Base-by-base conservation (phyloP, 2,113 vertebrate genomes). In the Coracopsis vasa region DNA sequence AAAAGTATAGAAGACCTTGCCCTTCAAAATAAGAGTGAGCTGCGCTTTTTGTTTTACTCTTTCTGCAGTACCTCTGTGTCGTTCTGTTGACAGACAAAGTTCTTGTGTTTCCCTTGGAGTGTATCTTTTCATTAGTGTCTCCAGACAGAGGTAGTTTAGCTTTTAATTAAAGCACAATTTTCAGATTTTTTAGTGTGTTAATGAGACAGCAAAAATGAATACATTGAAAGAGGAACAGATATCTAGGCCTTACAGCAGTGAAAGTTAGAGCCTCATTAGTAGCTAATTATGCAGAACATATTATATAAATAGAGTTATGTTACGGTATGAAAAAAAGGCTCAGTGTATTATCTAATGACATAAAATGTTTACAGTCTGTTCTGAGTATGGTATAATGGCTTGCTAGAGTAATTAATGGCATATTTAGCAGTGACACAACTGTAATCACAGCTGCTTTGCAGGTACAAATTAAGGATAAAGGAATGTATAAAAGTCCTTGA, bases 161-260 rank as follows among this genome's bases (percentile, higher is more conserved):
- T 94, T 97, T 97, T 97, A 97, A 97, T 97, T 98, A 97, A 97
- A 96, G 96, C 67, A 95, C 86, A 83, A 92, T 96, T 97, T 97
- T 92, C 81, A 92, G 65, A 67, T 88, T 81, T 96, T 97, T 90
- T 90, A 93, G 86, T 91, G 86, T 48, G 81, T 89, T 97, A 97
- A 97, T 97, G 94, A 97, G 95, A 98, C 92, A 98, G 75, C 74
- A 93, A 94, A 97, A 97, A 94, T 92, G 60, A 98, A 97, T 97
- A 96, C 90, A 86, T 81, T 95, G 74, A 67, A 96, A 97, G 69
- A 93, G 79, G 90, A 96, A 86, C 53, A 97, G 94, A 86, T 96
- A 96, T 80, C 75, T 94, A 82, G 80, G 71, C 77, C 95, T 94
- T 93, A 89, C 91, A 96, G 87, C 90, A 96, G 77, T 81, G 74